Conservation (phyloP, 1,140 invertebrate genomes). For the Drosophila ironensis region DNA sequence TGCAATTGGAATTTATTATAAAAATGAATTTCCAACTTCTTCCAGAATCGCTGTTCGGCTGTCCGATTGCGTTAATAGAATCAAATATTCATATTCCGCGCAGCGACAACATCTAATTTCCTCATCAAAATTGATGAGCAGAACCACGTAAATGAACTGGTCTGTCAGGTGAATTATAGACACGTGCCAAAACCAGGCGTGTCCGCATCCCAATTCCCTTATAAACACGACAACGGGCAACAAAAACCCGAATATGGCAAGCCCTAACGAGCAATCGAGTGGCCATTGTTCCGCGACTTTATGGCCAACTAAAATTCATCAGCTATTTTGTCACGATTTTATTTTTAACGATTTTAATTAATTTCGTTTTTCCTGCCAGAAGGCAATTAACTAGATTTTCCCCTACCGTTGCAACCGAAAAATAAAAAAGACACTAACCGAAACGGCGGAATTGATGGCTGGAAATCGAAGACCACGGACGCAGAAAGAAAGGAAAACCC, state of each 20-base stretch:
- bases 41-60: slow-evolving; percentile 5
- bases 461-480: neutral
- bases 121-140: slow-evolving; percentile 16
- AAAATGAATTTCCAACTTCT: neutral
- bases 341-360: slow-evolving; percentile 44
- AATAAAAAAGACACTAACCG: neutral
- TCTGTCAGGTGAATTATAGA: slow-evolving; percentile 39
- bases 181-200: slow-evolving; percentile 41
- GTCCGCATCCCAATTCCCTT: slow-evolving; percentile 1
- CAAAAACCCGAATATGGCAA: slow-evolving; percentile 20
- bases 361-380: slow-evolving; percentile 39
- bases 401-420: slow-evolving; percentile 37
- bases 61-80: slow-evolving; percentile 21
- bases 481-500: slow-evolving; percentile 33
- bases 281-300: slow-evolving; percentile 36
- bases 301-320: slow-evolving; percentile 39
- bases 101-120: slow-evolving; percentile 21
- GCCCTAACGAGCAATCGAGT: slow-evolving; percentile 36
- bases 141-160: slow-evolving; percentile 25
- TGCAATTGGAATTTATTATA: neutral
- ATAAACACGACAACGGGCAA: neutral
- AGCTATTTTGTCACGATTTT: slow-evolving; percentile 33
- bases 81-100: slow-evolving; percentile 43
- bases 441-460: too few species aligned
- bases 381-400: slow-evolving; percentile 27